phyloP scores from a whole-genome alignment of 1,140 invertebrate genomes.

The Drosophila ironensis region DNA sequence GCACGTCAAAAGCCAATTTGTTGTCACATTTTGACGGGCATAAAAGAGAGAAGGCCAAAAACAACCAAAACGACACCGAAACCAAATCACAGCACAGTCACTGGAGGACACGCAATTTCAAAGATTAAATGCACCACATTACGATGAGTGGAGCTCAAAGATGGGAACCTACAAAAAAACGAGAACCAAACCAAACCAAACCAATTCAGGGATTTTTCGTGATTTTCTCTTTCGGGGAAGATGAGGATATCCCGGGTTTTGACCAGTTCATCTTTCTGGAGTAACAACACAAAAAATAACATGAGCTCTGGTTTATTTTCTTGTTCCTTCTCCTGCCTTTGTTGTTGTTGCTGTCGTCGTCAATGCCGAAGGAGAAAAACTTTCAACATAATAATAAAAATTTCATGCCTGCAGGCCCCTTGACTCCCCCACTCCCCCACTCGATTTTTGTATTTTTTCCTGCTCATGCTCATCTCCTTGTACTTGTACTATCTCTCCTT shows the following conservation, averaged over 20 bases:
- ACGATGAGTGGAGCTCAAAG: slow-evolving; percentile 36
- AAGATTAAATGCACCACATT: slow-evolving; percentile 74
- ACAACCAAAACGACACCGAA: slow-evolving; percentile 20
- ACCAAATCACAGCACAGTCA: slow-evolving; percentile 48
- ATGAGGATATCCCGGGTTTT: slow-evolving; percentile 13
- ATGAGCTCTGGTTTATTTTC: slow-evolving; percentile 9
- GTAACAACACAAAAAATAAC: slow-evolving; percentile 52
- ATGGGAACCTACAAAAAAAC: background rate
- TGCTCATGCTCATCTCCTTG: background rate
- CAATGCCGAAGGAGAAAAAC: slow-evolving; percentile 41
- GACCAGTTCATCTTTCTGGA: slow-evolving; percentile 69
- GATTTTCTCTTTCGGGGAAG: slow-evolving; percentile 6
- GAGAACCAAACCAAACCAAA: too few species aligned
- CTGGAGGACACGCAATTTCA: slow-evolving; percentile 56
- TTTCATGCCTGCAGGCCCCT: slow-evolving; percentile 55
- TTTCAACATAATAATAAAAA: slow-evolving; percentile 75
- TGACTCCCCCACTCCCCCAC: slow-evolving; percentile 1
- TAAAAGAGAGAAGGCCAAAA: slow-evolving; percentile 26
- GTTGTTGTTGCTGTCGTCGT: background rate
- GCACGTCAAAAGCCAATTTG: slow-evolving; percentile 76
- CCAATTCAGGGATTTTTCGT: slow-evolving; percentile 26
- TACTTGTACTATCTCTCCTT: background rate
- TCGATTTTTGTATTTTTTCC: too few species aligned
- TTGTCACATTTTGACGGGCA: slow-evolving; percentile 69
- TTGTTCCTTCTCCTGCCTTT: too few species aligned